Percentiles rank a stretch among this genome's conserved stretches.
Conservation (phyloP, 2,888 invertebrate genomes). For the Drosophila nr. perissopoda region DNA sequence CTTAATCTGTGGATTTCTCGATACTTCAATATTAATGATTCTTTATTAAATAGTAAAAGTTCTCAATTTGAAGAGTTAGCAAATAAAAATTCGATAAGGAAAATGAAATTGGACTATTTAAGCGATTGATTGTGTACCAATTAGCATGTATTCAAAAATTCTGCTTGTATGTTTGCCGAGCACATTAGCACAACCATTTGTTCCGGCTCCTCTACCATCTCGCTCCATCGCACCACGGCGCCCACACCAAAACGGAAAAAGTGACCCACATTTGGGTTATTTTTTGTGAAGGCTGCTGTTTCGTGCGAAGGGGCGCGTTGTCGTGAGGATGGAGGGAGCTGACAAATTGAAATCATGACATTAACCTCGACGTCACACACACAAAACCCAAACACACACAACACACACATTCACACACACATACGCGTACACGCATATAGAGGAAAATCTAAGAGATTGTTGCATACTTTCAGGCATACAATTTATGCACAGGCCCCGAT, state of each 20-base stretch:
- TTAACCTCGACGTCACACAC: constrained; percentile 50
- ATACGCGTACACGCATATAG: neutral
- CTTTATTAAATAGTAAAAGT: neutral
- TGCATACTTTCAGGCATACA: constrained; percentile 73
- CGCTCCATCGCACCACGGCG: neutral
- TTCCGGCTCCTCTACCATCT: neutral
- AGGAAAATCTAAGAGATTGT: constrained; percentile 41
- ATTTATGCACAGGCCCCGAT: constrained; percentile 61
- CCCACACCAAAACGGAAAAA: constrained; percentile 30
- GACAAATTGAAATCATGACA: constrained; percentile 74
- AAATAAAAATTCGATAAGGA: constrained; percentile 25
- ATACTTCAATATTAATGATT: neutral
- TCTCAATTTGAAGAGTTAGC: neutral
- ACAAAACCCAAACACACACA: constrained; percentile 12
- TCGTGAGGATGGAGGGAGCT: constrained; percentile 8
- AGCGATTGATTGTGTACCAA: constrained; percentile 54
- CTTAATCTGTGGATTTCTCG: neutral
- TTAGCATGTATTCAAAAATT: constrained; percentile 59
- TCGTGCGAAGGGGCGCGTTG: neutral
- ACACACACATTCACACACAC: neutral
- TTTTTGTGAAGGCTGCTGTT: constrained; percentile 12
- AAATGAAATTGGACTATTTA: constrained; percentile 60
- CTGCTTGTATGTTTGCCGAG: constrained; percentile 25
- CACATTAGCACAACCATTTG: constrained; percentile 45
- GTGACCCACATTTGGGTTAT: constrained; percentile 46